Conservation (phyloP, 1,140 invertebrate genomes). For the Nomia melanderi region DNA sequence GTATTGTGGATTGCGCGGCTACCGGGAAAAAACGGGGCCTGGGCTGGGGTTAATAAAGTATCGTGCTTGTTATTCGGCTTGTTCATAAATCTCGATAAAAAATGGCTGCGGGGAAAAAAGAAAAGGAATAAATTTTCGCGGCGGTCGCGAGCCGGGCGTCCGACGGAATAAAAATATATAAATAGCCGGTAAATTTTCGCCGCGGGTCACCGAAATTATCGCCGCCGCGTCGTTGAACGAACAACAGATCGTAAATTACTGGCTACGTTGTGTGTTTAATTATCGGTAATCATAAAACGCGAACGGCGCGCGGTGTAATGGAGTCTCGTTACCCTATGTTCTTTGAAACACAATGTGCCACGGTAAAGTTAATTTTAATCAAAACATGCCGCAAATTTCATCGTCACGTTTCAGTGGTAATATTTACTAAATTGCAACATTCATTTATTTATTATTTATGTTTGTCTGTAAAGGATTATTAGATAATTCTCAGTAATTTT, state of each 20-base stretch:
- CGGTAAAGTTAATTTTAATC: neutral
- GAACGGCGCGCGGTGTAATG: neutral
- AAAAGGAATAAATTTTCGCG: slow-evolving; percentile 30
- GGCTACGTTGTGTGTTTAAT: neutral
- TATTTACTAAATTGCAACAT: too few relatives aligned
- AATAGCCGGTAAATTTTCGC: slow-evolving; percentile 6
- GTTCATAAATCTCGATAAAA: slow-evolving; percentile 28
- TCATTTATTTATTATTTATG: too few relatives aligned
- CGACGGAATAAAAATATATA: neutral
- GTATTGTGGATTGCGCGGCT: neutral
- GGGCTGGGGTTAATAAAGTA: neutral
- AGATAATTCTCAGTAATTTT: too few relatives aligned
- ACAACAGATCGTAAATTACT: slow-evolving; percentile 1
- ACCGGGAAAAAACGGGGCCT: too few relatives aligned
- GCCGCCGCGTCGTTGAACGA: neutral
- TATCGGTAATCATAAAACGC: neutral
- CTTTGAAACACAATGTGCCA: neutral
- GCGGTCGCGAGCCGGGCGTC: neutral
- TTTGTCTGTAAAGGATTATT: too few relatives aligned
- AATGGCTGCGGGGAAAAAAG: slow-evolving; percentile 4
- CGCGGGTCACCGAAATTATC: slow-evolving; percentile 13
- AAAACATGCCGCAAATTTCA: too few relatives aligned
- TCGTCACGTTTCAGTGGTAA: too few relatives aligned
- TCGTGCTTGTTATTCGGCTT: slow-evolving; percentile 18
- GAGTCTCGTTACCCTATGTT: neutral